Conservation (phyloP, 30 jellyfish, hydroid and myxozoan genomes). For the Calvadosia cruxmelitensis region DNA sequence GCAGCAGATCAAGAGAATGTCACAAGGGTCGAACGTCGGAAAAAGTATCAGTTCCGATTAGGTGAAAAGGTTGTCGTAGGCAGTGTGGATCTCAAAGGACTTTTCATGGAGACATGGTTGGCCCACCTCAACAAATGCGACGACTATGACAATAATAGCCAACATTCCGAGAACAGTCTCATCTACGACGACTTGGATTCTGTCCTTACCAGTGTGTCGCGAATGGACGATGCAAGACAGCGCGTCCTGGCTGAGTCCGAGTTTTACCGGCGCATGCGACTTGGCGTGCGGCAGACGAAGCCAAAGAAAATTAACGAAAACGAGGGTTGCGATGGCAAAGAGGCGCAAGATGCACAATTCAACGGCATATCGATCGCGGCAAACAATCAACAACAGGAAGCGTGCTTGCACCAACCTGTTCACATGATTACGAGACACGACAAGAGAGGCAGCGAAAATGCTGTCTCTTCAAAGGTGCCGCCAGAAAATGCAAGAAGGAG, state of each 20-base stretch:
- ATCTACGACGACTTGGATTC: constrained; percentile 76
- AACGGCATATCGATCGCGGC: too few relatives aligned
- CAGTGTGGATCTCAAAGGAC: constrained; percentile 25
- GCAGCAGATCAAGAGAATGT: not conserved
- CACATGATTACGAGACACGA: too few relatives aligned
- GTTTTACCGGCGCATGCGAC: constrained; percentile 17
- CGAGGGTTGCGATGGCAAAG: too few relatives aligned
- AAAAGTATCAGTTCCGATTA: not conserved
- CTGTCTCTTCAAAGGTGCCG: too few relatives aligned
- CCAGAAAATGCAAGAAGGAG: too few relatives aligned
- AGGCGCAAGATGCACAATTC: too few relatives aligned
- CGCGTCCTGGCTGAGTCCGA: constrained; percentile 39
- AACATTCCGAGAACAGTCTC: constrained; percentile 31
- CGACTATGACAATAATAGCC: constrained; percentile 15
- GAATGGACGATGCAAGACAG: constrained; percentile 73
- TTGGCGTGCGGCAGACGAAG: not conserved
- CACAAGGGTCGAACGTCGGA: constrained; percentile 2
- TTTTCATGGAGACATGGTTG: constrained; percentile 53
- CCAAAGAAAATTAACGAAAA: not conserved
- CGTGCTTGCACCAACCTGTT: too few relatives aligned
- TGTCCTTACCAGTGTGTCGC: constrained; percentile 73
- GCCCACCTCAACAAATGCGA: constrained; percentile 39
- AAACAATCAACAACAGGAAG: too few relatives aligned
- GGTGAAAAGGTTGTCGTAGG: not conserved
- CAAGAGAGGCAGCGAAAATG: too few relatives aligned